Evolutionary conservation across 2,113 vertebrate genomes (phyloP), one percentile per base, ranked within the genome.

Genomic region (Ranitomeya variabilis): DNA sequence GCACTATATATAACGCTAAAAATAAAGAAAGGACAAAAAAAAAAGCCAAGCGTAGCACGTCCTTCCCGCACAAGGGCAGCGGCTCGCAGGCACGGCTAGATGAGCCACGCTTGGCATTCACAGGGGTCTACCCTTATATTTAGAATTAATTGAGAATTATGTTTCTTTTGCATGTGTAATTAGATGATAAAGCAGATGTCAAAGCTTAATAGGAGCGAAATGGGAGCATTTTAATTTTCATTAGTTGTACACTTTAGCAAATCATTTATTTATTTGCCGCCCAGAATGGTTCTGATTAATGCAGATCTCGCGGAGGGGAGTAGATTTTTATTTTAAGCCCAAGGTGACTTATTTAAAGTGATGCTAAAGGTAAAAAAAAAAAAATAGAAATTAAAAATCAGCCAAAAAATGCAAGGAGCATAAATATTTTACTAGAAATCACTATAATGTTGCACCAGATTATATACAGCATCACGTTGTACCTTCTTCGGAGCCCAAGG

Each of bases 151-250:
- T 80, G 86, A 87, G 64, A 87, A 81, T 87, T 87, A 87, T 71
- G 79, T 74, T 82, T 82, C 86, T 87, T 59, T 81, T 82, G 78
- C 86, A 81, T 87, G 79, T 82, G 66, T 73, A 82, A 87, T 82
- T 73, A 87, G 78, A 81, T 87, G 79, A 87, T 81, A 82, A 87
- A 87, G 78, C 86, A 82, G 86, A 87, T 87, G 78, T 82, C 86
- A 87, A 74, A 82, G 86, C 86, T 87, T 81, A 81, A 87, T 87
- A 73, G 66, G 52, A 71, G 54, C 69, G 7, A 66, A 80, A 87
- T 87, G 45, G 62, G 78, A 55, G 62, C 78, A 51, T 74, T 87
- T 87, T 87, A 55, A 73, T 81, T 82, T 87, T 87, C 86, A 81
- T 87, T 81, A 87, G 45, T 45, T 2, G 26, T n/a, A 59, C 77